Evolutionary conservation across 2,113 vertebrate genomes (phyloP), one percentile per base, ranked within the genome.

Genomic region (Nansenia antarctica): DNA sequence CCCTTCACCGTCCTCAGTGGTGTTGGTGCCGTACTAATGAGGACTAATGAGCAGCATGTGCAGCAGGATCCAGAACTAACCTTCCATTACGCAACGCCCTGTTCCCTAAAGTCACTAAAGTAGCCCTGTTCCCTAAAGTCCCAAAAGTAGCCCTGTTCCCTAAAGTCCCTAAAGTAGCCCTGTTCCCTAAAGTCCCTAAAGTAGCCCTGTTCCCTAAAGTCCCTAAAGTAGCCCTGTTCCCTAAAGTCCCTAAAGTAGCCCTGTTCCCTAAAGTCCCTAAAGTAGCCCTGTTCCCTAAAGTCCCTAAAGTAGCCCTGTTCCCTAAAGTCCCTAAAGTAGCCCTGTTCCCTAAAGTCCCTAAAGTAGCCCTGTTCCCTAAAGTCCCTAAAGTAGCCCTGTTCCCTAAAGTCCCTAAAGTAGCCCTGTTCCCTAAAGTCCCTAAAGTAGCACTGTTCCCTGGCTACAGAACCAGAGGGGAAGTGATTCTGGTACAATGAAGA

Each of bases 1-100:
- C 54, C 34, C 52, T 66, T 24, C n/a, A n/a, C n/a, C n/a, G n/a
- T n/a, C n/a, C n/a, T n/a, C n/a, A n/a, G n/a, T n/a, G n/a, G n/a
- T n/a, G n/a, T n/a, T n/a, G n/a, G n/a, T n/a, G n/a, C n/a, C n/a
- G n/a, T n/a, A n/a, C n/a, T n/a, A n/a, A n/a, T n/a, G n/a, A 42
- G 37, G 49, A 55, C 45, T 72, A 73, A 76, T 49, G 31, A 37
- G 31, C 37, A 63, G 53, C 66, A 75, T 65, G 72, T 78, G 75
- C 8, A 39, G 29, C 53, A 65, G 52, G 29, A 29, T 26, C 22
- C 31, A 5, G 34, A 26, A 14, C 20, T 55, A 52, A 70, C 53
- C 57, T 70, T 61, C 55, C 72, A 63, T 71, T 77, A 52, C 27
- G 14, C 20, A 34, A 62, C 37, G 32, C 18, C 5, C 34, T 22